phyloP scores from a whole-genome alignment of 2,797 vertebrate species.

The Columba guinea region DNA sequence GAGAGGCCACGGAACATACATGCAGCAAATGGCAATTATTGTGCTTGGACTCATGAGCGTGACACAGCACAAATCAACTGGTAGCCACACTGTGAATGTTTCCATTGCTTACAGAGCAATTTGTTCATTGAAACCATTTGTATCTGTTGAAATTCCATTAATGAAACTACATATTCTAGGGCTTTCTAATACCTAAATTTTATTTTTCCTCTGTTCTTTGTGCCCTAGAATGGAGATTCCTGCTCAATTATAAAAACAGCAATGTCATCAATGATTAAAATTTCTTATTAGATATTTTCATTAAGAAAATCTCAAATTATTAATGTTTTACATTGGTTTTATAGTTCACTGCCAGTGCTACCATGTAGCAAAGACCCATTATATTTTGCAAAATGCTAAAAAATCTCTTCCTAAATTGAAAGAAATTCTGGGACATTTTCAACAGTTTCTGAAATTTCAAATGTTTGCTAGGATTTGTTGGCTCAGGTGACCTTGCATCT shows the following conservation, averaged over 20 bases:
- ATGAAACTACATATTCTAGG: not conserved
- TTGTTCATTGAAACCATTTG: not conserved
- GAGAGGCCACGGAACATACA: not conserved
- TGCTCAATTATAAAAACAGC: not conserved
- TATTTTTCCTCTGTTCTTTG: not conserved
- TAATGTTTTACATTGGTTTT: not conserved
- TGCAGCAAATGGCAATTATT: not conserved
- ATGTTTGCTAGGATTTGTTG: not conserved
- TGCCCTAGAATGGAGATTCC: not conserved
- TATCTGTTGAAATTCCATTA: not conserved
- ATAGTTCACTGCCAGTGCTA: not conserved
- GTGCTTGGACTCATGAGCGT: not conserved
- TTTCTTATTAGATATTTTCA: not conserved
- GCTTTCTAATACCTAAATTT: not conserved
- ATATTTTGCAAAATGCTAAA: not conserved
- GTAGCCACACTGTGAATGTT: not conserved
- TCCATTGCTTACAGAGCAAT: not conserved
- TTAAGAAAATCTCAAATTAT: not conserved
- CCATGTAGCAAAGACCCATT: not conserved
- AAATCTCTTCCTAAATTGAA: not conserved
- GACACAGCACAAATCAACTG: not conserved
- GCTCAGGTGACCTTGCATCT: not conserved
- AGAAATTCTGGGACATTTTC: not conserved
- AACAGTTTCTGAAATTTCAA: not conserved
- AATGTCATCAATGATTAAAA: not conserved